These are phyloP conservation scores for Machimus atricapillus DNA, from an alignment of 2,888 invertebrate genomes.

Conservation along the genomic window DNA sequence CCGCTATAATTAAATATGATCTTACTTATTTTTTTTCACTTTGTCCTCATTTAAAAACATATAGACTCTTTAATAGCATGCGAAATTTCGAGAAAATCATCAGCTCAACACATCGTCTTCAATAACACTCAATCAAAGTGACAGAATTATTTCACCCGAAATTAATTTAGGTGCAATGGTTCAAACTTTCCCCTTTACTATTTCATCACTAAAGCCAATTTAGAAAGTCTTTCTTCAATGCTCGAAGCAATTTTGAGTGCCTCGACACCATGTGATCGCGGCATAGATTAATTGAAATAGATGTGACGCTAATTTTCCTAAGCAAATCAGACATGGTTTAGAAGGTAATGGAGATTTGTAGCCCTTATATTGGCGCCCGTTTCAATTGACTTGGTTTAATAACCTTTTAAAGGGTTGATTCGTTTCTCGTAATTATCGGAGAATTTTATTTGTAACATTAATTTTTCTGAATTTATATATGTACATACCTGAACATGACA, in stretches of 20 bases:
- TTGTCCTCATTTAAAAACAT: background rate
- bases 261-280: background rate
- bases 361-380: background rate
- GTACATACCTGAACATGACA: constrained; percentile 65
- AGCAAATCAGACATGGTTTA: background rate
- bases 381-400: background rate
- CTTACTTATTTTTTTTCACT: background rate
- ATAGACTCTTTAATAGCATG: background rate
- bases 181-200: constrained; percentile 7
- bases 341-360: background rate
- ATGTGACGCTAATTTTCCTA: background rate
- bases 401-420: background rate
- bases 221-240: background rate
- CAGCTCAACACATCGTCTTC: background rate
- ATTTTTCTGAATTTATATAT: constrained; percentile 37
- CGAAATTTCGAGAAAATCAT: background rate
- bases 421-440: background rate
- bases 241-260: background rate
- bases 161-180: background rate
- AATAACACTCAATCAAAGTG: background rate
- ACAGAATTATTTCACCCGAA: background rate
- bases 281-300: constrained; percentile 3
- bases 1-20: background rate
- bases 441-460: background rate
- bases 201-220: background rate